Evolutionary conservation across 2,113 vertebrate genomes (phyloP).

Genomic region (Physeter macrocephalus): DNA sequence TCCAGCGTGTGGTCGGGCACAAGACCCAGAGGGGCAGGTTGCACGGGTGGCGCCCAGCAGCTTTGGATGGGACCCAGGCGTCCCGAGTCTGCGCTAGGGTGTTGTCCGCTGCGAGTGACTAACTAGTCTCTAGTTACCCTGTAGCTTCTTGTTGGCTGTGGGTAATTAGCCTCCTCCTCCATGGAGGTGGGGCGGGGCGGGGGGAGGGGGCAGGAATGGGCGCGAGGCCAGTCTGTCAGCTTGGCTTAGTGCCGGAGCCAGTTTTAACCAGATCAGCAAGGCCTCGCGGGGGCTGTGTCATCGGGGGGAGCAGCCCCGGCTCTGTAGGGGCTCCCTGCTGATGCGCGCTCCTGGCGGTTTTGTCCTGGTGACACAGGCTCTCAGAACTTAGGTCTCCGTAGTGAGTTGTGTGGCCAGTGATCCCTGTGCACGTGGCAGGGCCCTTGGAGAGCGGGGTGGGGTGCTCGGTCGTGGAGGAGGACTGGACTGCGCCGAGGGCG

Average conservation of each 20-base stretch:
- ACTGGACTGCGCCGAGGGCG: not conserved
- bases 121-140: not conserved
- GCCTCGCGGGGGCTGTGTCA: not conserved
- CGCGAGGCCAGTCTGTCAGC: not conserved
- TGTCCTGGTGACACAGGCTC: not conserved
- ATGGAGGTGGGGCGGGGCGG: not conserved
- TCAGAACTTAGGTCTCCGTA: not conserved
- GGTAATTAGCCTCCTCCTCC: conserved; percentile 5
- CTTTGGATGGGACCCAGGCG: not conserved
- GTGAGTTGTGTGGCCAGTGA: not conserved
- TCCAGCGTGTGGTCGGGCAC: rapidly evolving
- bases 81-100: not conserved
- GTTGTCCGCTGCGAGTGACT: not conserved
- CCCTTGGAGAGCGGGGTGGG: not conserved
- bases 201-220: not conserved
- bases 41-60: not conserved
- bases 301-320: not conserved
- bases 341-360: not conserved
- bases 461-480: not conserved
- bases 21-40: not conserved
- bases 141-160: not conserved
- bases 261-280: not conserved
- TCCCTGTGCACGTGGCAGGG: not conserved
- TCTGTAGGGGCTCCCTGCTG: not conserved
- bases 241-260: not conserved